Base-by-base conservation (phyloP, 2,888 invertebrate genomes). In the Lycaena phlaeas region DNA sequence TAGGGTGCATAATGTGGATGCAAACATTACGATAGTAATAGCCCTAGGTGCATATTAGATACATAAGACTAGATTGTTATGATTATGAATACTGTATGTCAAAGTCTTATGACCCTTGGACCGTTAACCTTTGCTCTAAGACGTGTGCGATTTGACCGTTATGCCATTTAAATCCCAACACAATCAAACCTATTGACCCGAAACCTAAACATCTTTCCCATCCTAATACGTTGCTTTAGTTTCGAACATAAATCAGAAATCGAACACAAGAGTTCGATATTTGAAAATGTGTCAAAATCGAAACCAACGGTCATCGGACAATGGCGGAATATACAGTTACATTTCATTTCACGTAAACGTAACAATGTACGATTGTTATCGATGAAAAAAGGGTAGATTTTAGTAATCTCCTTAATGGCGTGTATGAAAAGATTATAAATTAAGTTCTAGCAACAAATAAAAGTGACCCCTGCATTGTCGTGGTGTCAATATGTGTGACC, bases 351-450 rank as follows among this genome's bases (percentile, higher is more conserved):
- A 43, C 48, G 59, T 63, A 76, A 77, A 74, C 71, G 75, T 73
- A 73, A 81, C 82, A 84, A 81, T 78, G 69, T 74, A 59, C 78
- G 69, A 84, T 78, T 79, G 81, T 78, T 75, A 70, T 71, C 66
- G 42, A 71, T 64, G 69, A 69, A 64, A 79, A 82, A 85, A 84
- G 82, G 84, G 84, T 82, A 79, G 73, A 73, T 76, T 76, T 76
- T 72, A 56, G 81, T 84, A 84, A 84, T 82, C 84, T 84, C 71
- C 84, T 82, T 84, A 82, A 84, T 82, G 79, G 82, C 68, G 71
- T 81, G 79, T 82, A 81, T 82, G 81, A 84, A 82, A 79, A 85
- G 85, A 85, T 85, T 85, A 85, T 85, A 84, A 84, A 82, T 85
- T 84, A 84, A 84, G 82, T 84, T 82, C 81, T 76, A 76, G 77